Conservation (phyloP, 2,888 invertebrate genomes). For the Frankliniella fusca region DNA sequence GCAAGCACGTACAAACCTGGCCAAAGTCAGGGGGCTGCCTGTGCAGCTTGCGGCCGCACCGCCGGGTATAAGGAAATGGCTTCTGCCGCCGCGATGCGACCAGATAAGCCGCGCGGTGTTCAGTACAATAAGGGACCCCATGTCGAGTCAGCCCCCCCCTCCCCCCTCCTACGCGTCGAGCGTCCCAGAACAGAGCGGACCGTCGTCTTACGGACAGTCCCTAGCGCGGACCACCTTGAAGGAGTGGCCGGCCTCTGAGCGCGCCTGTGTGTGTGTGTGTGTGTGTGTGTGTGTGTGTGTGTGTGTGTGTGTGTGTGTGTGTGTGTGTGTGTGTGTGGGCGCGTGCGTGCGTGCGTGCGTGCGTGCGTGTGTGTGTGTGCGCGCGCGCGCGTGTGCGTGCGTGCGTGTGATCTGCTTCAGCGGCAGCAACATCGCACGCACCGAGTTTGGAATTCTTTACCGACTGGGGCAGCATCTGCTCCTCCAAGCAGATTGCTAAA, state of each 20-base stretch:
- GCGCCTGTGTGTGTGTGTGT: background rate
- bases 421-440: background rate
- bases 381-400: background rate
- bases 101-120: no score
- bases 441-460: slow-evolving; percentile 19
- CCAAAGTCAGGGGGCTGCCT: no score
- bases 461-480: background rate
- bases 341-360: background rate
- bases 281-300: no score
- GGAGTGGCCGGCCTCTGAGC: background rate
- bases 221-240: background rate
- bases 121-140: no score
- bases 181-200: no score
- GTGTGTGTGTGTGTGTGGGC: no score
- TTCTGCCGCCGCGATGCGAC: no score
- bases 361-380: background rate
- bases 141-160: background rate
- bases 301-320: background rate
- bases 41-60: no score
- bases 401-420: background rate
- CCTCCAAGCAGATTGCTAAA: background rate
- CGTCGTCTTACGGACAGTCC: background rate
- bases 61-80: no score
- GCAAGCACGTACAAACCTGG: no score
- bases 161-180: background rate